Evolutionary conservation across 1,140 invertebrate species (phyloP), one percentile per base, ranked within the genome.

Genomic region (Olivierus martensii): DNA sequence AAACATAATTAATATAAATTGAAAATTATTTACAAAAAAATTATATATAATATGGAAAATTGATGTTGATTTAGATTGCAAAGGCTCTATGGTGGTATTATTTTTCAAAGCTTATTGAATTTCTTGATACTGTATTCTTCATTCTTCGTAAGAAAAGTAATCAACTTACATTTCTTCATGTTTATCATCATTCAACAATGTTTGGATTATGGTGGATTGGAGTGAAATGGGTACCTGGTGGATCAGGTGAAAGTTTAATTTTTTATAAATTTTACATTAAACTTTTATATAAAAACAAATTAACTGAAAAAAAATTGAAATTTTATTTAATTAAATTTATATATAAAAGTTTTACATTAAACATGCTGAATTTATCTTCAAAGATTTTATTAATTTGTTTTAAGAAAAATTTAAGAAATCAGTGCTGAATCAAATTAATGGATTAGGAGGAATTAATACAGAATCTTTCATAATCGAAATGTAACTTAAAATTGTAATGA

Each of bases 1-100:
- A 12, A 9, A 38, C 53, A 12, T 46, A 19, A 51, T 15, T 34
- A 10, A 5, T 34, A 21, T 42, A 35, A 2, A 35, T 18, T n/a
- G n/a, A 28, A 4, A 2, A 50, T 52, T 12, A 18, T 11, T 18
- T 43, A 19, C n/a, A 52, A n/a, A 19, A n/a, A 46, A 48, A 17
- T 7, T 19, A 42, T 12, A 19, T n/a, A 51, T 28, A 28, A 28
- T 28, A 28, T n/a, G n/a, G n/a, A n/a, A n/a, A n/a, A n/a, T n/a
- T n/a, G n/a, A 19, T 39, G 15, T 51, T 44, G 37, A 43, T 75
- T 57, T 69, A 94, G 89, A 89, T 95, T 69, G 85, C 90, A 0
- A 77, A 83, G 62, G 88, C 89, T 0, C 78, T 96, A 15, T 97
- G 90, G 90, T 94, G 88, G 87, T 97, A 94, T 66, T 95, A 92